Conservation (phyloP, 2,888 invertebrate species). For the Eremobia ochroleuca region DNA sequence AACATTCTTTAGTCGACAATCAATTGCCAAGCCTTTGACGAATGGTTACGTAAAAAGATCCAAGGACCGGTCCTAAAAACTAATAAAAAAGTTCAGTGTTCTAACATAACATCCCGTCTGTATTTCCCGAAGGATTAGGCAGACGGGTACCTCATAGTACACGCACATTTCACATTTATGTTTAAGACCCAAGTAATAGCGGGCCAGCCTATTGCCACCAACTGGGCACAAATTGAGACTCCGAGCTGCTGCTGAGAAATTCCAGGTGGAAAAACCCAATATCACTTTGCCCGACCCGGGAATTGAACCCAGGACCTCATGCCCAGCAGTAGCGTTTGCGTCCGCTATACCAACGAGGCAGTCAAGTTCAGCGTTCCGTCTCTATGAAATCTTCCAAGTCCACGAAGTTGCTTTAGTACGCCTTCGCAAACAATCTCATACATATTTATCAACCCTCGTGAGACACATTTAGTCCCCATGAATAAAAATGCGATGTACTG, state of each 20-base stretch:
- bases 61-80: not conserved
- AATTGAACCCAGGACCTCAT: not conserved
- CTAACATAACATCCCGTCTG: not conserved
- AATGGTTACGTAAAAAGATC: not conserved
- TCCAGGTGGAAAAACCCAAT: not conserved
- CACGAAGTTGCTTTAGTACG: slow-evolving; percentile 5
- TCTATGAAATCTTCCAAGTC: slow-evolving; percentile 1
- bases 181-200: not conserved
- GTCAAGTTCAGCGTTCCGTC: not conserved
- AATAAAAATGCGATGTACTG: slow-evolving; percentile 47
- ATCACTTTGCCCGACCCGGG: not conserved
- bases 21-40: slow-evolving; percentile 11
- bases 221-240: not conserved
- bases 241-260: not conserved
- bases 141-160: not conserved
- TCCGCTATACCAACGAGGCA: not conserved
- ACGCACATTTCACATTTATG: not conserved
- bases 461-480: slow-evolving; percentile 38
- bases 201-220: not conserved
- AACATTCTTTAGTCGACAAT: slow-evolving; percentile 16
- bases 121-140: not conserved
- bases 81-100: slow-evolving; percentile 21
- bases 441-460: slow-evolving; percentile 37
- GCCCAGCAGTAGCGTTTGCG: too few relatives aligned
- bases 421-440: slow-evolving; percentile 22